A percentile compares a stretch with the other conserved stretches of the same genome.
Conservation (phyloP, 2,888 invertebrate genomes). For the Scotopteryx bipunctaria region DNA sequence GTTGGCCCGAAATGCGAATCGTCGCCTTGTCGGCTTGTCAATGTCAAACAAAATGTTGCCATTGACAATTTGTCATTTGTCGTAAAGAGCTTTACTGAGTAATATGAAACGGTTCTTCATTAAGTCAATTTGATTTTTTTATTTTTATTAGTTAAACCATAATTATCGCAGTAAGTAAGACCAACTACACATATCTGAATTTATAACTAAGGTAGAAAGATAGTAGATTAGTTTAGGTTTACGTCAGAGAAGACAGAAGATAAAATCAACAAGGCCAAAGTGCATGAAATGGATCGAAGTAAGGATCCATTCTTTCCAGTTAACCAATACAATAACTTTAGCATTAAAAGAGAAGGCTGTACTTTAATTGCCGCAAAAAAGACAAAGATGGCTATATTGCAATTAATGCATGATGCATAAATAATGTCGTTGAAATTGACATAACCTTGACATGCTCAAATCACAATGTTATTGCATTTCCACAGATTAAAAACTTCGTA, state of each 20-base stretch:
- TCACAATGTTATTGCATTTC: constrained; percentile 19
- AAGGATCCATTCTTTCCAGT: no score
- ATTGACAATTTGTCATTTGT: not conserved
- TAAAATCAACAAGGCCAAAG: no score
- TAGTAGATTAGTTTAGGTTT: no score
- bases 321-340: not conserved
- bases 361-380: not conserved
- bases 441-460: not conserved
- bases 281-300: no score
- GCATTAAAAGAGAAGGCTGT: not conserved
- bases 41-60: not conserved
- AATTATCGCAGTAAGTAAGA: no score
- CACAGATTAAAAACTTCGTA: constrained; percentile 10
- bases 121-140: no score
- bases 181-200: no score
- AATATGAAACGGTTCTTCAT: not conserved
- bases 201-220: no score
- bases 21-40: constrained; percentile 34
- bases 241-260: no score
- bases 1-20: constrained; percentile 74
- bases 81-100: not conserved
- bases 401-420: not conserved
- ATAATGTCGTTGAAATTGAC: not conserved
- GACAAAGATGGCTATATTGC: not conserved
- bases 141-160: no score